These are phyloP conservation scores for Palloptera scutellata DNA, from an alignment of 2,888 invertebrate genomes.

Conservation along the genomic window DNA sequence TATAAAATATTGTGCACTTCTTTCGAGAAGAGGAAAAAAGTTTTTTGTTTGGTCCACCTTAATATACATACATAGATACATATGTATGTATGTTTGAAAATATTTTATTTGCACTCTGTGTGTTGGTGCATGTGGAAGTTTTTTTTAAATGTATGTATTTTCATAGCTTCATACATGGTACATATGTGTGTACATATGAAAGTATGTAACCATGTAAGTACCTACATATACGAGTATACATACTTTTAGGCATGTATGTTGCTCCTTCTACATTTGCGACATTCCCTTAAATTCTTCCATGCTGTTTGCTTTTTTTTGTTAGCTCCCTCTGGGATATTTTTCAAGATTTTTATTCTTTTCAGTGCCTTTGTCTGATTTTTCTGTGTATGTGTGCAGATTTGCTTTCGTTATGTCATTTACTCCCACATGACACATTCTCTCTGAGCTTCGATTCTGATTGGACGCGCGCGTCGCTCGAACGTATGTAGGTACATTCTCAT, in stretches of 20 bases:
- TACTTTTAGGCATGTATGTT: neutral
- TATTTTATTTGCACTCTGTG: no score
- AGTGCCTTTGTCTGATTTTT: constrained; percentile 11
- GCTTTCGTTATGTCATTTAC: neutral
- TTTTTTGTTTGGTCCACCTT: no score
- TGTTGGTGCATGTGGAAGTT: no score
- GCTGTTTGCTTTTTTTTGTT: neutral
- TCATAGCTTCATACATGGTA: neutral
- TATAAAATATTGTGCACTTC: no score
- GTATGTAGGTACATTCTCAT: constrained; percentile 9
- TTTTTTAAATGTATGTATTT: no score
- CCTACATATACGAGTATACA: neutral
- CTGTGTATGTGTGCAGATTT: neutral
- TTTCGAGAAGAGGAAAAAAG: no score
- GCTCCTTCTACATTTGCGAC: constrained; percentile 1
- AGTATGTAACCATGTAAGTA: neutral
- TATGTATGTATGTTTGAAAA: no score
- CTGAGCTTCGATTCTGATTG: constrained; percentile 41
- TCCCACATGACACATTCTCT: constrained; percentile 21
- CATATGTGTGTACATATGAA: neutral
- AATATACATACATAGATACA: no score
- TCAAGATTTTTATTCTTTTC: no score
- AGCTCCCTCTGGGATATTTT: no score
- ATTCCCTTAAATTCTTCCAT: constrained; percentile 5
- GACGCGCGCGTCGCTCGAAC: constrained; percentile 39